Evolutionary conservation across 1,140 invertebrate genomes (phyloP).

Genomic region (Chymomyza costata): DNA sequence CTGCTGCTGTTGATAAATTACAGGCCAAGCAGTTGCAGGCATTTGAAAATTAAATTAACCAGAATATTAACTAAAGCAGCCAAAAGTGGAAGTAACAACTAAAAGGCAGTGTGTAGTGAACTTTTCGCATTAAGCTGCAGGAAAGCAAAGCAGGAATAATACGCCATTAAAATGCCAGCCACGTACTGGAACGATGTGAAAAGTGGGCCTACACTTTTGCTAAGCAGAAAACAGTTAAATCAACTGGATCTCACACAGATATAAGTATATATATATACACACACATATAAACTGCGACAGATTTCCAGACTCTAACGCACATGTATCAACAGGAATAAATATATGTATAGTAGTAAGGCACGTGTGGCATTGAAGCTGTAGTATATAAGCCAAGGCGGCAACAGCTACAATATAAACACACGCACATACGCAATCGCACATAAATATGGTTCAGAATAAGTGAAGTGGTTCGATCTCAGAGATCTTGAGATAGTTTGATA

Average conservation of each 20-base stretch:
- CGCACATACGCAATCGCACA: no score
- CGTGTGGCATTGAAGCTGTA: no score
- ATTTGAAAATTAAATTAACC: slow-evolving; percentile 45
- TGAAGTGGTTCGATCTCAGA: no score
- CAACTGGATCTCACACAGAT: no score
- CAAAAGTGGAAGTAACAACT: slow-evolving; percentile 1
- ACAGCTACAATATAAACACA: slow-evolving; percentile 6
- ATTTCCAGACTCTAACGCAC: no score
- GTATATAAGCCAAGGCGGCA: not conserved
- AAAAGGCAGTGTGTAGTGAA: slow-evolving; percentile 28
- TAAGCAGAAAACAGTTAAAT: no score
- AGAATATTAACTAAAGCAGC: slow-evolving; percentile 34
- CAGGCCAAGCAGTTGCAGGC: slow-evolving; percentile 4
- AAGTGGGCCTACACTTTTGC: slow-evolving; percentile 30
- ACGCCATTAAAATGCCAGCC: slow-evolving; percentile 49
- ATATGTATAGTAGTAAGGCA: no score
- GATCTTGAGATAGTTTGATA: no score
- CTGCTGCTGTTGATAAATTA: slow-evolving; percentile 23
- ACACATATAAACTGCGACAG: no score
- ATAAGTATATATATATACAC: no score
- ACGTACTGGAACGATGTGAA: slow-evolving; percentile 55
- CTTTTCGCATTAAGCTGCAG: slow-evolving; percentile 23
- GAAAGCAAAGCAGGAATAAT: slow-evolving; percentile 16
- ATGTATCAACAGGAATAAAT: no score
- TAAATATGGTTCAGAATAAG: no score